phyloP scores from a whole-genome alignment of 2,113 vertebrate species.

The Xiphorhynchus elegans region DNA sequence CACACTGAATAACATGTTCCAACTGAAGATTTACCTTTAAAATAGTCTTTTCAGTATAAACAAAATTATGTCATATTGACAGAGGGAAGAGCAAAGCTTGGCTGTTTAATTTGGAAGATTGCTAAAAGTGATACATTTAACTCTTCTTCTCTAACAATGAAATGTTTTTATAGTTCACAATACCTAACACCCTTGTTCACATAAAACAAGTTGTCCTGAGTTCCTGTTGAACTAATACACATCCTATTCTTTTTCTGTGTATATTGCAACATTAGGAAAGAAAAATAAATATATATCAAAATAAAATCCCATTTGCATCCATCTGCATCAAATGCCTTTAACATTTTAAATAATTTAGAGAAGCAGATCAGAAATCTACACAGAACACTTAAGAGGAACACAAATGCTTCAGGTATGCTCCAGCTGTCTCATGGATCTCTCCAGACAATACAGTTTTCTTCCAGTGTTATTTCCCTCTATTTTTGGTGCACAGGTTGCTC shows the following conservation, averaged over 20 bases:
- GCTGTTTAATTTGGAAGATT: slow-evolving; percentile 71
- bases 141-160: slow-evolving; percentile 43
- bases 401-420: background rate
- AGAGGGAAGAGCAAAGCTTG: slow-evolving; percentile 53
- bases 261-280: background rate
- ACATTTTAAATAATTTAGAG: background rate
- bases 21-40: slow-evolving; percentile 4
- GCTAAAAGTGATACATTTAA: slow-evolving; percentile 67
- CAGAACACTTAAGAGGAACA: background rate
- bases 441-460: background rate
- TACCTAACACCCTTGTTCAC: slow-evolving; percentile 53
- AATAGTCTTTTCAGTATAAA: slow-evolving; percentile 46
- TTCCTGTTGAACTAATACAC: slow-evolving; percentile 26
- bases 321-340: background rate
- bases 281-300: background rate
- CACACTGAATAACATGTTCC: background rate
- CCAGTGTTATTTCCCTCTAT: background rate
- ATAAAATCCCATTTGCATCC: background rate
- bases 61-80: slow-evolving; percentile 71
- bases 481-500: background rate
- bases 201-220: background rate
- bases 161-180: slow-evolving; percentile 61
- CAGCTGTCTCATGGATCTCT: background rate
- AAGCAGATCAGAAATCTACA: background rate
- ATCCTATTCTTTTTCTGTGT: background rate